phyloP scores from a whole-genome alignment of 2,113 vertebrate genomes.

The Xyrauchen texanus region DNA sequence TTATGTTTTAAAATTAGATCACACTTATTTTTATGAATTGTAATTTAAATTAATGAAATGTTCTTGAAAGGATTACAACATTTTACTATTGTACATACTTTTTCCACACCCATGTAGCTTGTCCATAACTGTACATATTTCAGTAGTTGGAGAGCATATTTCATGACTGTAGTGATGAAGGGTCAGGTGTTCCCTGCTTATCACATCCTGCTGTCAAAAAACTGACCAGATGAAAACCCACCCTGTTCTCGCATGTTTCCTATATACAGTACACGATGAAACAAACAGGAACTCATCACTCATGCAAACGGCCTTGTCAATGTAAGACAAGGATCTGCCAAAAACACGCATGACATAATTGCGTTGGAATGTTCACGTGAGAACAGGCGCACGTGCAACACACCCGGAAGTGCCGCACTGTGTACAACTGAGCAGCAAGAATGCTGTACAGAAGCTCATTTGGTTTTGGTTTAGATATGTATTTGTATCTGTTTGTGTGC shows the following conservation, averaged over 20 bases:
- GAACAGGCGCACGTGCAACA: no score
- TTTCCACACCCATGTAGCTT: background rate
- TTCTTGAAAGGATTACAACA: background rate
- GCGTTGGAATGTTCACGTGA: no score
- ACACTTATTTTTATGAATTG: no score
- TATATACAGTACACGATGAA: constrained; percentile 5
- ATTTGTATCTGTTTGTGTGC: no score
- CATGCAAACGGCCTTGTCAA: background rate
- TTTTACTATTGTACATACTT: background rate
- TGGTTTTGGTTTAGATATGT: no score
- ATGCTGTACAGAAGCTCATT: no score
- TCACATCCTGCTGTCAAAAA: constrained; percentile 42
- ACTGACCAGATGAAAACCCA: constrained; percentile 13
- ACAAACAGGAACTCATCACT: constrained; percentile 46
- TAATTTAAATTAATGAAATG: no score
- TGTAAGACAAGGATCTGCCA: constrained; percentile 1
- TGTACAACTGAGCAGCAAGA: no score
- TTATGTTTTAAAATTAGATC: no score
- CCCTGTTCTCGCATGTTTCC: constrained; percentile 7
- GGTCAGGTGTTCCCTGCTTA: constrained; percentile 25
- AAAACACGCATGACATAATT: background rate
- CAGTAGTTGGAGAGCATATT: constrained; percentile 3
- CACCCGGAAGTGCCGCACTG: no score
- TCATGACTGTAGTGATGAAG: background rate
- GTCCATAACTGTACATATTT: background rate